phyloP scores from a whole-genome alignment of 2,113 vertebrate genomes.

The Poeciliopsis retropinna region DNA sequence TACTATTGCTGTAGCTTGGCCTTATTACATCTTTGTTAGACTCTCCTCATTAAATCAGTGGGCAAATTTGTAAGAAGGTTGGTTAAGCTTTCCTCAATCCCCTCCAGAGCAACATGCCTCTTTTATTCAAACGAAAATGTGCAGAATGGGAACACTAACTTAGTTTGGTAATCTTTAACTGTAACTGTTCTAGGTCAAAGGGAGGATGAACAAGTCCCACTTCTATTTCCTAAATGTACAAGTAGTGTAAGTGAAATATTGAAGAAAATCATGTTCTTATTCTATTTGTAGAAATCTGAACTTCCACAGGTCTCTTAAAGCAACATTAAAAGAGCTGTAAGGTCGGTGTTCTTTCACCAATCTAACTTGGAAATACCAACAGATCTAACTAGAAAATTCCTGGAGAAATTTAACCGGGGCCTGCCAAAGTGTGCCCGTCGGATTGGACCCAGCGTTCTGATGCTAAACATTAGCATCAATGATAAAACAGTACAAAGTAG shows the following conservation, averaged over 20 bases:
- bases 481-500: no score
- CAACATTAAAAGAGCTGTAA: conserved; percentile 37
- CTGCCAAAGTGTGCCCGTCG: no score
- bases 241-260: neutral
- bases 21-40: conserved; percentile 44
- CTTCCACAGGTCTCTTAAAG: neutral
- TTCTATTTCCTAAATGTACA: neutral
- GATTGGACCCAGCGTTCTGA: no score
- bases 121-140: conserved; percentile 59
- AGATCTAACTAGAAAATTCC: no score
- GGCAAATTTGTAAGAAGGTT: conserved; percentile 35
- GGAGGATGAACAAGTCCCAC: neutral
- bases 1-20: conserved; percentile 31
- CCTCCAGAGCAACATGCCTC: conserved; percentile 24
- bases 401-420: no score
- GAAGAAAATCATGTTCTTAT: neutral
- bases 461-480: no score
- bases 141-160: conserved; percentile 59
- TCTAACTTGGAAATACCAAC: neutral
- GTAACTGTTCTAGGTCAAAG: no score
- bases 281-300: no score
- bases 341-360: neutral
- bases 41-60: conserved; percentile 29
- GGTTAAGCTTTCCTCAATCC: conserved; percentile 41
- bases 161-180: conserved; percentile 57